These are phyloP conservation scores for Hermaeophaga mercurialis DNA, from an alignment of 2,888 invertebrate genomes.

Conservation along the genomic window DNA sequence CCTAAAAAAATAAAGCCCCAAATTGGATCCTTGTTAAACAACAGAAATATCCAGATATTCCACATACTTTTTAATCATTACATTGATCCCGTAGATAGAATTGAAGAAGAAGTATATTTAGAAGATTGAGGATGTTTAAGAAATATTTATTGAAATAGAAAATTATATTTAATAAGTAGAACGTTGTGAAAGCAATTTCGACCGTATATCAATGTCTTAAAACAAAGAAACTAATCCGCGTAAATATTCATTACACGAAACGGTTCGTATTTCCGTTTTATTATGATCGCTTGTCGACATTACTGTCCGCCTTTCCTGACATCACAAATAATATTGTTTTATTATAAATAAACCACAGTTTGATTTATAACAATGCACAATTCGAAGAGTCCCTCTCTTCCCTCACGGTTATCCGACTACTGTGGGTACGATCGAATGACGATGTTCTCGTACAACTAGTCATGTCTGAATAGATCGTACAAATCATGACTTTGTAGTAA, in stretches of 20 bases:
- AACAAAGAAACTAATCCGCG: slow-evolving; percentile 3
- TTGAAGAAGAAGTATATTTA: too few species aligned
- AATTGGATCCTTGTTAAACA: too few species aligned
- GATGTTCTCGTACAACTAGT: slow-evolving; percentile 29
- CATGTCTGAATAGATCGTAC: slow-evolving; percentile 31
- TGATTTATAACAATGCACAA: slow-evolving; percentile 32
- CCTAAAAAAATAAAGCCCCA: too few species aligned
- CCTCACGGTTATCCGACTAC: slow-evolving; percentile 23
- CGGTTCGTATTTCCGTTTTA: slow-evolving; percentile 7
- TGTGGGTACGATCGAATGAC: slow-evolving; percentile 27
- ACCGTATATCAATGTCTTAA: slow-evolving; percentile 4
- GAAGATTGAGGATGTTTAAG: too few species aligned
- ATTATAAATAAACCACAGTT: slow-evolving; percentile 18
- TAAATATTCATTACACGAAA: slow-evolving; percentile 17
- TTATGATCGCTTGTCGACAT: slow-evolving; percentile 1
- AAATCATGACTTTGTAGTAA: slow-evolving; percentile 32
- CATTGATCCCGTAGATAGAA: too few species aligned
- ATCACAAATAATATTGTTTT: slow-evolving; percentile 22
- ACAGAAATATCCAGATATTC: too few species aligned
- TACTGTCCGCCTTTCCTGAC: slow-evolving; percentile 13
- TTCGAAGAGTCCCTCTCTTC: slow-evolving; percentile 17
- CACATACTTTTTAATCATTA: too few species aligned
- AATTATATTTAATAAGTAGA: too few species aligned
- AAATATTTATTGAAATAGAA: too few species aligned
- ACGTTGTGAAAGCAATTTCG: too few species aligned